These are phyloP conservation scores for Lamproptera curius DNA, from an alignment of 2,888 invertebrate species.

Conservation along the genomic window DNA sequence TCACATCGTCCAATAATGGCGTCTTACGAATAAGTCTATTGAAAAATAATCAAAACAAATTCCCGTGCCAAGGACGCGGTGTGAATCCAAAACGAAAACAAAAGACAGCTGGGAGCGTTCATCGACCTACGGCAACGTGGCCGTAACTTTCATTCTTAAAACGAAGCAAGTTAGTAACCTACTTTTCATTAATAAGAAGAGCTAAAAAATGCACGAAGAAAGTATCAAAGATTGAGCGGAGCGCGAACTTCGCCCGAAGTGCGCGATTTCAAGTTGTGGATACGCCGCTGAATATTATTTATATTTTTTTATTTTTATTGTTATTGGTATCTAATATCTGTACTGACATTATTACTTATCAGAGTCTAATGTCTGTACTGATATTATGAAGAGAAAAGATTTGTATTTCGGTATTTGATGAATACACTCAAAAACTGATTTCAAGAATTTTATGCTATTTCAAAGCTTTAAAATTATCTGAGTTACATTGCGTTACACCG, in stretches of 20 bases:
- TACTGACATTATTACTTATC: too few species aligned
- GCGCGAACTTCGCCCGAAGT: conserved; percentile 68
- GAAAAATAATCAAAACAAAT: neutral
- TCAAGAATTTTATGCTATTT: too few species aligned
- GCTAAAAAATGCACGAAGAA: conserved; percentile 78
- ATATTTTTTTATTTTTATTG: neutral
- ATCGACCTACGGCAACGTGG: conserved; percentile 74
- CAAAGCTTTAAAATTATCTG: too few species aligned
- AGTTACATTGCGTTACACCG: too few species aligned
- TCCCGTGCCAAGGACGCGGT: conserved; percentile 2
- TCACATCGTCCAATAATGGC: too few species aligned
- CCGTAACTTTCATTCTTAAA: conserved; percentile 77
- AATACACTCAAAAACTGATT: too few species aligned
- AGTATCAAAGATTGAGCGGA: conserved; percentile 78
- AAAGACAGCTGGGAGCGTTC: conserved; percentile 74
- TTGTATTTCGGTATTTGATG: too few species aligned
- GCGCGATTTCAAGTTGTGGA: conserved; percentile 44
- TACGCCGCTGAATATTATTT: conserved; percentile 21
- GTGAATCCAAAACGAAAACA: conserved; percentile 70
- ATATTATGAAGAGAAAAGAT: too few species aligned
- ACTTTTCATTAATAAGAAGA: conserved; percentile 78
- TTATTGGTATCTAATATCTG: conserved; percentile 9
- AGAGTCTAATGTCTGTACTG: too few species aligned
- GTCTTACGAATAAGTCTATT: neutral
- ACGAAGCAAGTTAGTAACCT: conserved; percentile 76